These are phyloP conservation scores for Excalfactoria chinensis DNA, from an alignment of 2,113 vertebrate species.

Conservation along the genomic window DNA sequence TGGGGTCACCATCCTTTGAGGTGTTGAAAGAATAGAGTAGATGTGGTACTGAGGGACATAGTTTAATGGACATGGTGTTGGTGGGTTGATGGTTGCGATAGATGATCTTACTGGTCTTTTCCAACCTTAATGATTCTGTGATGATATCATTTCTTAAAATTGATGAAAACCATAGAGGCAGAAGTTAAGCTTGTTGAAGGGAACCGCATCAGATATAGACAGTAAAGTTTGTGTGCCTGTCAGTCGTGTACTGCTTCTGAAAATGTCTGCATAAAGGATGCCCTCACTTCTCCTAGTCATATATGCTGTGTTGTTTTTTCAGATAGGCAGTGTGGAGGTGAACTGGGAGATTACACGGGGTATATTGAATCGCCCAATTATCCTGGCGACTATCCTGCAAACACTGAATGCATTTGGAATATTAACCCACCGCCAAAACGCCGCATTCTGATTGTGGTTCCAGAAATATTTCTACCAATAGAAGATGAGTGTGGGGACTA, in stretches of 20 bases:
- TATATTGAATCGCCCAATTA: conserved; percentile 98
- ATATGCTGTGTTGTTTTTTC: conserved; percentile 36
- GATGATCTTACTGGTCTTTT: too few relatives aligned
- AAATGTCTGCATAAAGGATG: background rate
- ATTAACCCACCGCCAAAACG: conserved; percentile 95
- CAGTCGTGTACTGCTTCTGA: background rate
- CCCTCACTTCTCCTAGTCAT: background rate
- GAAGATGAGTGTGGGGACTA: conserved; percentile 98
- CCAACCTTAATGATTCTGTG: too few relatives aligned
- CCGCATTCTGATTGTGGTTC: conserved; percentile 95
- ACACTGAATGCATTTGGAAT: conserved; percentile 94
- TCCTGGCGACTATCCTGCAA: conserved; percentile 96
- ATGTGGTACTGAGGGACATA: too few relatives aligned
- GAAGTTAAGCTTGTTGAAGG: background rate
- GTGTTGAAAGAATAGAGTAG: too few relatives aligned
- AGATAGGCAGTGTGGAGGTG: conserved; percentile 95
- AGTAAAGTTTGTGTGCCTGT: background rate
- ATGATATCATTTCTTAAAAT: background rate
- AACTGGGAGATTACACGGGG: conserved; percentile 94
- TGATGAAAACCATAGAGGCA: background rate
- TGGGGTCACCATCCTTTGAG: too few relatives aligned
- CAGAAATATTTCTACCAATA: conserved; percentile 96
- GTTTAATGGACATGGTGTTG: too few relatives aligned
- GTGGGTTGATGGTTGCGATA: too few relatives aligned
- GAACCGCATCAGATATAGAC: background rate